phyloP scores from a whole-genome alignment of 2,888 invertebrate genomes.

The Diabrotica balteata region DNA sequence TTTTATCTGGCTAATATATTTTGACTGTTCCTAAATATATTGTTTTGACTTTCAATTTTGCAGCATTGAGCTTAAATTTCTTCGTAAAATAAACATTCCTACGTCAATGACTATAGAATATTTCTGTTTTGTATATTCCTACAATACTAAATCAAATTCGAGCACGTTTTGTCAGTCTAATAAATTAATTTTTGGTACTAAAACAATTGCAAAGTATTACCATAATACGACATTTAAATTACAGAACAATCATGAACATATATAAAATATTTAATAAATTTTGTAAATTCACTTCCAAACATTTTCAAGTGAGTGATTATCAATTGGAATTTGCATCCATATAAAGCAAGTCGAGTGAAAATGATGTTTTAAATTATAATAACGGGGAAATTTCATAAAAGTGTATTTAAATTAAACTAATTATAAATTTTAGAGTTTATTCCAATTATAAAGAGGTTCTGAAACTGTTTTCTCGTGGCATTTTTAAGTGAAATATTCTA shows the following conservation, averaged over 20 bases:
- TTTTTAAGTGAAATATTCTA: too few species aligned
- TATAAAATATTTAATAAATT: constrained; percentile 38
- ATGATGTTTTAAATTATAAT: constrained; percentile 43
- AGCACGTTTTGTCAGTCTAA: constrained; percentile 8
- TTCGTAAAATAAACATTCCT: neutral
- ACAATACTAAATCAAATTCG: constrained; percentile 14
- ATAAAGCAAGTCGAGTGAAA: constrained; percentile 34
- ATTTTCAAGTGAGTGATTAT: constrained; percentile 47
- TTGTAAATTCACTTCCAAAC: constrained; percentile 3
- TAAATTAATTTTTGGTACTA: constrained; percentile 17
- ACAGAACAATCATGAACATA: constrained; percentile 26
- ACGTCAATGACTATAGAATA: too few species aligned
- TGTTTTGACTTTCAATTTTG: neutral
- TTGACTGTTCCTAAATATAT: neutral
- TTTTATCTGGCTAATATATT: too few species aligned
- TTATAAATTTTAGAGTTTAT: too few species aligned
- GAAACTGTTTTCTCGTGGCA: too few species aligned
- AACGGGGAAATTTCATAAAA: neutral
- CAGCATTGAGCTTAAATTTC: neutral
- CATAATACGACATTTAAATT: constrained; percentile 22
- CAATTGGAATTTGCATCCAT: too few species aligned
- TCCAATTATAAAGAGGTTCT: too few species aligned
- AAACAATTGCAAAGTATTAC: constrained; percentile 31
- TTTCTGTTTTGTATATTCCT: too few species aligned
- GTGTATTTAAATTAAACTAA: too few species aligned